A percentile compares a stretch with the other conserved stretches of the same genome.
phyloP scores from a whole-genome alignment of 2,888 invertebrate genomes.

The Nemurella pictetii region DNA sequence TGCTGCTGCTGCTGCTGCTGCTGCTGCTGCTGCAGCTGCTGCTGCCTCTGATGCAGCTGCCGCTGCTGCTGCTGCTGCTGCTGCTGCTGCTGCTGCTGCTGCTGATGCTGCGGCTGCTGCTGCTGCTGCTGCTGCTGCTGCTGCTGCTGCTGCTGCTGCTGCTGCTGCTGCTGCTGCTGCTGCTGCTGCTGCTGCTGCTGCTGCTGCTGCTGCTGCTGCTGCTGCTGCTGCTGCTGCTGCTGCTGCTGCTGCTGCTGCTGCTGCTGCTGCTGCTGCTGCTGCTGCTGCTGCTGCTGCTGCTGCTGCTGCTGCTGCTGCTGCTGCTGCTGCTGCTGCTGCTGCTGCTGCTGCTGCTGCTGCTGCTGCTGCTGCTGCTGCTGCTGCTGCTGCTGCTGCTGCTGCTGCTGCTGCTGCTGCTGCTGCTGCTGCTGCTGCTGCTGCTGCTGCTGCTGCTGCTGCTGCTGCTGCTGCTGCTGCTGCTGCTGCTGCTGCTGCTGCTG shows the following conservation, averaged over 20 bases:
- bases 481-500: too few relatives aligned
- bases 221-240: neutral
- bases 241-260: neutral
- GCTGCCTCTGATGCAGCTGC: too few relatives aligned
- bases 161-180: neutral
- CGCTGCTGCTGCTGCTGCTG: neutral
- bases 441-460: conserved; percentile 30
- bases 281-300: too few relatives aligned
- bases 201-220: neutral
- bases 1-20: neutral
- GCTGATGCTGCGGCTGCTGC: too few relatives aligned
- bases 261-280: conserved; percentile 22
- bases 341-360: conserved; percentile 16
- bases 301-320: conserved; percentile 22
- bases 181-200: neutral
- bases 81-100: too few relatives aligned
- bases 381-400: conserved; percentile 25
- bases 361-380: conserved; percentile 21
- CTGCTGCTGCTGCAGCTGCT: too few relatives aligned
- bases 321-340: conserved; percentile 9
- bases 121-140: too few relatives aligned
- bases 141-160: neutral
- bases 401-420: neutral
- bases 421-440: conserved; percentile 15
- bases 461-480: neutral